These are phyloP conservation scores for Sakesphorus luctuosus DNA, from an alignment of 2,113 vertebrate genomes.

Conservation along the genomic window DNA sequence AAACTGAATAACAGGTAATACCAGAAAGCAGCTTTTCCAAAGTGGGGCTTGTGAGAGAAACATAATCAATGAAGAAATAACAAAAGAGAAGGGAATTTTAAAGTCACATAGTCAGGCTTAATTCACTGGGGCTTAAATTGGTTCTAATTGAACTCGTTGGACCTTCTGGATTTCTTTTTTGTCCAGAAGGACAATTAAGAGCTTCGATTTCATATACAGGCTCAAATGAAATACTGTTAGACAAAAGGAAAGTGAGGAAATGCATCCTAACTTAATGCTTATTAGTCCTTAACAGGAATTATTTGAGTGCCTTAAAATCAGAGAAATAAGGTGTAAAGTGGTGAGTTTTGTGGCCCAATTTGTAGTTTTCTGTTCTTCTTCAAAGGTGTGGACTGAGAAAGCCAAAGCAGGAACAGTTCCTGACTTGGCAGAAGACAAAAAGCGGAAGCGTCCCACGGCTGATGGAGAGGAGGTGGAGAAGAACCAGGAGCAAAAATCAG, in stretches of 20 bases:
- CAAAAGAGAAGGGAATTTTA: neutral
- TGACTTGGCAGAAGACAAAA: constrained; percentile 80
- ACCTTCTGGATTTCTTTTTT: neutral
- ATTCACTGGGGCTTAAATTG: neutral
- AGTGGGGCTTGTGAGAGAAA: neutral
- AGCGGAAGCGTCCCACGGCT: constrained; percentile 77
- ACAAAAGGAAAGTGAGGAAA: neutral
- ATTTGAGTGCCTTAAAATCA: neutral
- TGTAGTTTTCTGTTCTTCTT: neutral
- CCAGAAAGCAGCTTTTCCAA: neutral
- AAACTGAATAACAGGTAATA: neutral
- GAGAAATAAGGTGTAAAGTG: neutral
- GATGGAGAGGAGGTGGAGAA: constrained; percentile 37
- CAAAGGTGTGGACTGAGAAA: constrained; percentile 86
- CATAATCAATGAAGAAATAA: neutral
- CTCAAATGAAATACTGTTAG: neutral
- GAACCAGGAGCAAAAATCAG: neutral
- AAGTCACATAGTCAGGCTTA: neutral
- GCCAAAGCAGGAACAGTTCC: constrained; percentile 76
- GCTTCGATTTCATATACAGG: neutral
- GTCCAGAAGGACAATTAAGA: neutral
- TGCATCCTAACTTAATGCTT: neutral
- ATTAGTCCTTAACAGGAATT: neutral
- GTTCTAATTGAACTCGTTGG: neutral
- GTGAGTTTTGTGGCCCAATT: neutral